Evolutionary conservation across 2,888 invertebrate species (phyloP), one percentile per base, ranked within the genome.

Genomic region (Tenthredo amoena): DNA sequence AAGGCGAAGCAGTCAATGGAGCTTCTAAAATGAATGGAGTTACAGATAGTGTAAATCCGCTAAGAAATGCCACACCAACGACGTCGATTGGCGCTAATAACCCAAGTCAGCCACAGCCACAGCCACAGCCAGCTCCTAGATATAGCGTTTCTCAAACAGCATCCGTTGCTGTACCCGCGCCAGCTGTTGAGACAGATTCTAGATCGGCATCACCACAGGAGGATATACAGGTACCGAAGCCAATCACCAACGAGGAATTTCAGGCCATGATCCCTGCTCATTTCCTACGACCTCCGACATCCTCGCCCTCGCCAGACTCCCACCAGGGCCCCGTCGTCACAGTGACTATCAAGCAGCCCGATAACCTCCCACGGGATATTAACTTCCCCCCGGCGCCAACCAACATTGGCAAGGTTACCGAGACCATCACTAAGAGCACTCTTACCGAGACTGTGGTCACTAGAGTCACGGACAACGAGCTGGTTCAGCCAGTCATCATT

Each of bases 381-480:
- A 95, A 96, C 93, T 96, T 97, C 92, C 98, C 98, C 90, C 97
- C 98, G 92, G 96, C 98, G 90, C 98, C 97, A 88, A 96, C 97
- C 88, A 95, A 96, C 90, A 96, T 97, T 93, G 98, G 98, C 94
- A 96, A 96, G 94, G 97, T 98, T 95, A 98, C 98, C 90, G 98
- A 98, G 95, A 98, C 97, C 94, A 97, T 98, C 95, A 98, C 98
- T 94, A 98, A 98, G 96, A 98, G 98, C 93, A 98, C 98, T 90
- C 97, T 98, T 95, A 98, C 98, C 92, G 98, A 98, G 95, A 98
- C 98, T 89, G 98, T 98, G 90, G 98, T 98, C 95, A 98, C 98
- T 90, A 96, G 98, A 93, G 96, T 98, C 94, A 98, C 98, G 91
- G 98, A 98, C 95, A 98, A 98, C 95, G 96, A 97, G 94, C 96